Conservation (phyloP, 2,888 invertebrate genomes). For the Amphipyra tragopoginis region DNA sequence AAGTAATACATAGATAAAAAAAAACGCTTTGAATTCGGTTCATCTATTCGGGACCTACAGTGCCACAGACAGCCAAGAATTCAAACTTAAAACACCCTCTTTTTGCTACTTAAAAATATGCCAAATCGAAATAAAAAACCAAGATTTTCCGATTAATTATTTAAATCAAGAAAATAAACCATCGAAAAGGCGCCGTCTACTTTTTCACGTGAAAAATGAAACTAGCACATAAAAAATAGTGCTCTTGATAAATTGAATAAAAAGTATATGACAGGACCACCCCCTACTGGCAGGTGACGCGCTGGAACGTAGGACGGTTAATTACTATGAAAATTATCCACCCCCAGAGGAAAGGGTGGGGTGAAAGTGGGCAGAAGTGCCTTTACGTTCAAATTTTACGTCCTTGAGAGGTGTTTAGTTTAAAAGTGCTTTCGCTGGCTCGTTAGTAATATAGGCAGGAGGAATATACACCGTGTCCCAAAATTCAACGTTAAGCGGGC, state of each 20-base stretch:
- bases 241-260: conserved; percentile 54
- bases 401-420: conserved; percentile 29
- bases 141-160: not conserved
- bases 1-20: no score
- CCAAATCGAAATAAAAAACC: not conserved
- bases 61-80: no score
- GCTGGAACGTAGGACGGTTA: conserved; percentile 40
- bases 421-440: conserved; percentile 27
- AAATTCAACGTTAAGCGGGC: no score
- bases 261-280: conserved; percentile 37
- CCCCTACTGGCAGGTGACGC: conserved; percentile 51
- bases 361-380: conserved; percentile 21
- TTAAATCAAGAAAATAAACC: conserved; percentile 19
- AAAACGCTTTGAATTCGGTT: no score
- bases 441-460: conserved; percentile 11
- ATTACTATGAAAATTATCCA: conserved; percentile 60
- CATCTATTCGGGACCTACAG: no score
- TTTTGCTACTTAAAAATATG: no score
- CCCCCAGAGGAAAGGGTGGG: conserved; percentile 14
- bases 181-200: conserved; percentile 5
- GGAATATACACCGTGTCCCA: not conserved
- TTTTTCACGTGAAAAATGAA: conserved; percentile 35
- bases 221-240: conserved; percentile 44
- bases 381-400: conserved; percentile 49
- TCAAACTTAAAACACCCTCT: no score